phyloP scores from a whole-genome alignment of 2,888 invertebrate species.

The Crocallis elinguaria region DNA sequence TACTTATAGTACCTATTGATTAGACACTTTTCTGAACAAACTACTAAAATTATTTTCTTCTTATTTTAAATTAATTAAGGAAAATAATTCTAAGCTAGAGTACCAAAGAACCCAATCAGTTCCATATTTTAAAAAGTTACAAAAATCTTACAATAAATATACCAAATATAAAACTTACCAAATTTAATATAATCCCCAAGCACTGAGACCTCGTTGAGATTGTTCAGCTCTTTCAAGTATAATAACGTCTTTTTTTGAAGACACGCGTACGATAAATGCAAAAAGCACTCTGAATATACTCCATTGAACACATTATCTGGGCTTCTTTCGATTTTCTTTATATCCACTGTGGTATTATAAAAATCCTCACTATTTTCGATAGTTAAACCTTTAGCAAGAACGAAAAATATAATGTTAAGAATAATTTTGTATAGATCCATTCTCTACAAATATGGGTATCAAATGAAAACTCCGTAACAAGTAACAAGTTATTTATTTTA shows the following conservation, averaged over 20 bases:
- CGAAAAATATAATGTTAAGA: slow-evolving; percentile 39
- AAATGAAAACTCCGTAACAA: slow-evolving; percentile 60
- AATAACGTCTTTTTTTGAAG: slow-evolving; percentile 83
- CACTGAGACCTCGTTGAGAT: slow-evolving; percentile 81
- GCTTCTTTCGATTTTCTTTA: slow-evolving; percentile 28
- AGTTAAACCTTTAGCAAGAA: slow-evolving; percentile 1
- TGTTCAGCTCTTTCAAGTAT: slow-evolving; percentile 82
- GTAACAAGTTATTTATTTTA: slow-evolving; percentile 71
- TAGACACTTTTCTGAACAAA: too few species aligned
- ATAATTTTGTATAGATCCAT: slow-evolving; percentile 57
- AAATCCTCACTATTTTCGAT: slow-evolving; percentile 7
- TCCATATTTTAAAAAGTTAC: too few species aligned
- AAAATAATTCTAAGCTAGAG: too few species aligned
- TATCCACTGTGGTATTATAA: slow-evolving; percentile 25
- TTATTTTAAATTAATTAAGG: too few species aligned
- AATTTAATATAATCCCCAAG: slow-evolving; percentile 83
- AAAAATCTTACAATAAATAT: too few species aligned
- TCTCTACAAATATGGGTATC: slow-evolving; percentile 33
- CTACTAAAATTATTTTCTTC: too few species aligned
- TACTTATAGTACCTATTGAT: too few species aligned
- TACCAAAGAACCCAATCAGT: too few species aligned
- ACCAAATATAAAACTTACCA: slow-evolving; percentile 64
- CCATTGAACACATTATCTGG: slow-evolving; percentile 74
- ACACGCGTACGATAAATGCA: slow-evolving; percentile 83
- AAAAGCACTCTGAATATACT: slow-evolving; percentile 82